These are phyloP conservation scores for Notarius lentiginosus DNA, from an alignment of 2,113 vertebrate genomes.

Conservation along the genomic window DNA sequence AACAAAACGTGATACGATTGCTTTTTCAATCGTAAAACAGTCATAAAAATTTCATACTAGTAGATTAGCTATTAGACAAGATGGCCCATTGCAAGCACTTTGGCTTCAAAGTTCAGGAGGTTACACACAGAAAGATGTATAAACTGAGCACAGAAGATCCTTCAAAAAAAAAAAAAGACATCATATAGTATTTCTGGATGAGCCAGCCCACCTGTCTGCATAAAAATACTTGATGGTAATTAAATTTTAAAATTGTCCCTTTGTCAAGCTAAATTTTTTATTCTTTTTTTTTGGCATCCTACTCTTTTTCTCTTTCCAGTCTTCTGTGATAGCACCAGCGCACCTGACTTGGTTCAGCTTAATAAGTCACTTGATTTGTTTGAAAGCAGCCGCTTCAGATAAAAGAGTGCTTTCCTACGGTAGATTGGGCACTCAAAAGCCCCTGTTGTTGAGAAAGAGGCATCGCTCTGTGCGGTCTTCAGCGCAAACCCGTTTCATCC, in stretches of 20 bases:
- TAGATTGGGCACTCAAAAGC: constrained; percentile 50
- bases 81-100: constrained; percentile 65
- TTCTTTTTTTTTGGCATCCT: neutral
- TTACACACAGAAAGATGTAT: constrained; percentile 60
- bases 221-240: neutral
- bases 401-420: constrained; percentile 47
- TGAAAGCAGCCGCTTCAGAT: constrained; percentile 50
- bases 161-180: constrained; percentile 59
- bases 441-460: constrained; percentile 47
- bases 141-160: constrained; percentile 40
- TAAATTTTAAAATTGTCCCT: neutral
- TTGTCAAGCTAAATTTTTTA: neutral
- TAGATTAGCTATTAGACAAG: neutral
- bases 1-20: neutral
- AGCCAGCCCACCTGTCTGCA: neutral
- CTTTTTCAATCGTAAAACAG: constrained; percentile 1
- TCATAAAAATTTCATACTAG: neutral
- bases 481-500: constrained; percentile 52
- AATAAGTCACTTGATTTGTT: constrained; percentile 50
- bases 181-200: neutral
- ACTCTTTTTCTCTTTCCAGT: constrained; percentile 11
- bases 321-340: constrained; percentile 28
- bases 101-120: constrained; percentile 66
- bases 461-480: constrained; percentile 53
- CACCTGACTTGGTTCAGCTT: constrained; percentile 43